A percentile compares a stretch with the other conserved stretches of the same genome.
Evolutionary conservation across 2,888 invertebrate species (phyloP).

Genomic region (Endotricha flammealis): DNA sequence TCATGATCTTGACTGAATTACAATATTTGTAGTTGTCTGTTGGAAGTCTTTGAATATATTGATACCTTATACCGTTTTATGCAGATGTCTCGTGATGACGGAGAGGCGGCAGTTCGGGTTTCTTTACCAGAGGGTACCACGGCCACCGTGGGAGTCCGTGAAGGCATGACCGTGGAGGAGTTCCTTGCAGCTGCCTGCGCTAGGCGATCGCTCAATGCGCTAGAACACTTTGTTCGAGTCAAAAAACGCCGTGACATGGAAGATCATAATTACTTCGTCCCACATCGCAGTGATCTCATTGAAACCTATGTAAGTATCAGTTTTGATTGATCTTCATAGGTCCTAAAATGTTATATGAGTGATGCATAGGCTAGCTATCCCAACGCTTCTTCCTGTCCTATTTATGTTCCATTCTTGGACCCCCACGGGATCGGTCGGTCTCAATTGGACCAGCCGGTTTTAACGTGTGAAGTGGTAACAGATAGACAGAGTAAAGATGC

Average conservation of each 20-base stretch:
- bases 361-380: too few relatives aligned
- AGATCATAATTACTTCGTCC: constrained; percentile 97
- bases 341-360: too few relatives aligned
- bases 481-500: too few relatives aligned
- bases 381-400: too few relatives aligned
- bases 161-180: constrained; percentile 97
- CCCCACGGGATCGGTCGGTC: too few relatives aligned
- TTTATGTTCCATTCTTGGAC: too few relatives aligned
- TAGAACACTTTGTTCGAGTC: constrained; percentile 97
- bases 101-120: constrained; percentile 93
- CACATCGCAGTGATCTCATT: constrained; percentile 95
- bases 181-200: constrained; percentile 95
- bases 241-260: constrained; percentile 97
- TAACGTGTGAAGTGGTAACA: too few relatives aligned
- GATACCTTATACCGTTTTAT: too few relatives aligned
- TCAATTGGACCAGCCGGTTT: too few relatives aligned
- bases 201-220: constrained; percentile 93
- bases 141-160: constrained; percentile 91
- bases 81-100: constrained; percentile 91
- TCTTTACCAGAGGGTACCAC: constrained; percentile 90
- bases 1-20: too few relatives aligned
- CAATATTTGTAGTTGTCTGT: too few relatives aligned
- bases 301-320: constrained; percentile 92
- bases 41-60: too few relatives aligned
- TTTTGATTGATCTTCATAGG: neutral